Conservation (phyloP, 2,888 invertebrate genomes). For the Marronus borbonicus region DNA sequence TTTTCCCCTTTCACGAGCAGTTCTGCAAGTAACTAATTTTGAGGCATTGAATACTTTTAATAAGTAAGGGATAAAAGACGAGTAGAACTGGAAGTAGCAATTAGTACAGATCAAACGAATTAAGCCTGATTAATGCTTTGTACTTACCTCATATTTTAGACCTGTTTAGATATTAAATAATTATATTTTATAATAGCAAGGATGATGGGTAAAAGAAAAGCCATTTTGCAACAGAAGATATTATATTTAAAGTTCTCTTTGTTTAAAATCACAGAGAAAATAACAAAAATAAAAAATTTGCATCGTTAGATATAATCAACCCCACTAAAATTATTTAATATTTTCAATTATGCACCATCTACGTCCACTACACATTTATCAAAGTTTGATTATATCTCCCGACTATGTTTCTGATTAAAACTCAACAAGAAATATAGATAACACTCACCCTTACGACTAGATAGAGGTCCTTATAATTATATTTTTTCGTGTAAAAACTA, state of each 20-base stretch:
- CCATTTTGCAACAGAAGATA: slow-evolving; percentile 21
- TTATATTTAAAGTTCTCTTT: slow-evolving; percentile 28
- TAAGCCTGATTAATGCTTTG: too few relatives aligned
- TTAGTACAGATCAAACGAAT: too few relatives aligned
- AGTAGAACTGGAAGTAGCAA: too few relatives aligned
- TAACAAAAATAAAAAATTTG: slow-evolving; percentile 10
- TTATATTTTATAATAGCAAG: too few relatives aligned
- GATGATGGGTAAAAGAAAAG: background rate
- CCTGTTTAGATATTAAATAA: background rate
- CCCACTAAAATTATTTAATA: background rate
- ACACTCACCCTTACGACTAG: slow-evolving; percentile 23
- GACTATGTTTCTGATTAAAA: background rate
- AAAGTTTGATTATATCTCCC: slow-evolving; percentile 10
- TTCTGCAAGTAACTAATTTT: too few relatives aligned
- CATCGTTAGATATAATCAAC: slow-evolving; percentile 2
- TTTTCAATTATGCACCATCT: too few relatives aligned
- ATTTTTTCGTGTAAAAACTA: slow-evolving; percentile 22
- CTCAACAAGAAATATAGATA: slow-evolving; percentile 18
- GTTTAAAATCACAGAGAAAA: slow-evolving; percentile 26
- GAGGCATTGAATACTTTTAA: too few relatives aligned
- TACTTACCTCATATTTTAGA: too few relatives aligned
- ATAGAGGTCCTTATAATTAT: background rate
- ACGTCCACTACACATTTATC: background rate
- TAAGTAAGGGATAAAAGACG: too few relatives aligned
- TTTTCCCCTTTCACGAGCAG: too few relatives aligned